Percentiles rank a stretch among this genome's conserved stretches.
These are phyloP conservation scores for Oxytorus armatus DNA, from an alignment of 2,888 invertebrate genomes.

Conservation along the genomic window DNA sequence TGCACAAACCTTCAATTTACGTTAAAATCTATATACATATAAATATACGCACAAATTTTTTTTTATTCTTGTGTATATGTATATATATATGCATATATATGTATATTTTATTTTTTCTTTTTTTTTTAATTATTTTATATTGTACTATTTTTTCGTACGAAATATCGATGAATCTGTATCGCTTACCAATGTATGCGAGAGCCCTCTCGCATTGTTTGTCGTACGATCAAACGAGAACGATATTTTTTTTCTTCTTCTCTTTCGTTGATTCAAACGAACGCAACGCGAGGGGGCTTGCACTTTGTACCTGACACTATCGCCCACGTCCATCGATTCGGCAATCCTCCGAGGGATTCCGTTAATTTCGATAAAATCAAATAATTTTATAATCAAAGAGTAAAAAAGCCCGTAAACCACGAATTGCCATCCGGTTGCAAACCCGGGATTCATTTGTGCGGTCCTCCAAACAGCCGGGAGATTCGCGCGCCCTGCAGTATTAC, in stretches of 20 bases:
- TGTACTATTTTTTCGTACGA: slow-evolving; percentile 40
- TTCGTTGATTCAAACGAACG: too few species aligned
- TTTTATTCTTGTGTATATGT: slow-evolving; percentile 25
- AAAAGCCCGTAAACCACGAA: too few species aligned
- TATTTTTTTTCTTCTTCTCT: too few species aligned
- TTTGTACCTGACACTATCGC: slow-evolving; percentile 77
- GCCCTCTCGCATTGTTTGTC: slow-evolving; percentile 52
- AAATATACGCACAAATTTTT: too few species aligned
- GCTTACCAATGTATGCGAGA: slow-evolving; percentile 72
- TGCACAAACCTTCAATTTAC: slow-evolving; percentile 78
- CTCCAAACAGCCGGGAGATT: too few species aligned
- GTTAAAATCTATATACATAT: too few species aligned
- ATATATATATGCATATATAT: slow-evolving; percentile 8
- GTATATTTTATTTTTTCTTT: too few species aligned
- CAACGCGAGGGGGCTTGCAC: slow-evolving; percentile 73
- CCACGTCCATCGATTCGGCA: slow-evolving; percentile 73
- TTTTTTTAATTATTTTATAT: slow-evolving; percentile 37
- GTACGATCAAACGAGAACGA: too few species aligned
- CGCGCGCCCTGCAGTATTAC: slow-evolving; percentile 58
- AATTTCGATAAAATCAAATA: neutral
- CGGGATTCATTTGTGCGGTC: too few species aligned
- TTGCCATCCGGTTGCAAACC: too few species aligned
- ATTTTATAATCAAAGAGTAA: too few species aligned
- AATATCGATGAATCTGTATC: slow-evolving; percentile 63
- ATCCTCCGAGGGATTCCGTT: too few species aligned